A percentile compares a stretch with the other conserved stretches of the same genome.
Conservation (phyloP, 2,113 vertebrate genomes). For the Rallus limicola region DNA sequence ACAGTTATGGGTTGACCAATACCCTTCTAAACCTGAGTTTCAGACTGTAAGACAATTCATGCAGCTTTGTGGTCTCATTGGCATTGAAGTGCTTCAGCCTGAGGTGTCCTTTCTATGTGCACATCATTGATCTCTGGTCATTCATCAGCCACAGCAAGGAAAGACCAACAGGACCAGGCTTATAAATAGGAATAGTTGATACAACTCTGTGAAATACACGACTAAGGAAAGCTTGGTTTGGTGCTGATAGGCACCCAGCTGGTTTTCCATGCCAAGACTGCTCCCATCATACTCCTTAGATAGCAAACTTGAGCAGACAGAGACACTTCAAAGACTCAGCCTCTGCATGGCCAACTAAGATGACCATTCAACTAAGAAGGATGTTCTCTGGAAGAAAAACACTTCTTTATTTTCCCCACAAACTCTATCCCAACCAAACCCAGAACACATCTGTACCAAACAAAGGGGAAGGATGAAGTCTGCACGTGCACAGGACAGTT, state of each 20-base stretch:
- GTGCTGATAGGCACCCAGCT: background rate
- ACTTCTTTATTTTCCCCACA: background rate
- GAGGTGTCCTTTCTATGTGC: fast-evolving
- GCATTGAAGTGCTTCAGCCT: background rate
- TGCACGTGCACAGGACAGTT: background rate
- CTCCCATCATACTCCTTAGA: background rate
- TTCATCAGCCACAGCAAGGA: background rate
- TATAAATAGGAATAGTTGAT: background rate
- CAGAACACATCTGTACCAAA: background rate
- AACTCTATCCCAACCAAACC: background rate
- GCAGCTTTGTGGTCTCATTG: background rate
- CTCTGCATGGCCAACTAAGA: background rate
- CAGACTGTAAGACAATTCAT: background rate
- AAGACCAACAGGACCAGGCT: background rate
- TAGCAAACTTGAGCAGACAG: background rate
- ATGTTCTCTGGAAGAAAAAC: background rate
- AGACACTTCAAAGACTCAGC: background rate
- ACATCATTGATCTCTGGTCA: background rate
- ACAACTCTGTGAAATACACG: background rate
- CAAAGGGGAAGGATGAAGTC: background rate
- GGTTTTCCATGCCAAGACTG: background rate
- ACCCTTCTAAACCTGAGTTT: background rate
- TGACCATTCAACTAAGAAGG: background rate
- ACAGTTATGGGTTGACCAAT: background rate
- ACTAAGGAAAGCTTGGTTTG: background rate